Base-by-base conservation (phyloP, 1,140 invertebrate genomes). In the Whitmania pigra region DNA sequence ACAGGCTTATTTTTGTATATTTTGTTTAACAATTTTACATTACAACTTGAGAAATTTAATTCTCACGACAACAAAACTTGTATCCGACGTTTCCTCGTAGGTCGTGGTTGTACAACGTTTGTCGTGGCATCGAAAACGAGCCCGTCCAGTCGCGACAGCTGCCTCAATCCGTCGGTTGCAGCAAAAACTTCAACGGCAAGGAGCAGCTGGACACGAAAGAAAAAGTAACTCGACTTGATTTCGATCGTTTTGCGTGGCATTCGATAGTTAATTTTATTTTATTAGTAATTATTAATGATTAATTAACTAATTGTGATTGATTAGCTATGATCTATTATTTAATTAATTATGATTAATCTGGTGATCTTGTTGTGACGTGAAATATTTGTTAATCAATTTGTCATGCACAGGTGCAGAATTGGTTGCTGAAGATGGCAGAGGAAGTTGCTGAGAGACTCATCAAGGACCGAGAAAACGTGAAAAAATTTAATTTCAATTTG, bases 151-250 rank as follows among this genome's bases (percentile, higher is more conserved):
- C 88, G 0, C 85, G 92, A 77, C 87, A 93, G 73, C 86, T 93
- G 67, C 85, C 91, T 0, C 96, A 97, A 81, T 96, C 92, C 53
- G 94, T 97, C 76, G 94, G 92, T 0, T 95, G 93, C 78, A 93
- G 91, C 78, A 97, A 97, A 84, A 92, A 90, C 76, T 96, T 98
- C 81, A 86, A 87, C 18, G 94, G 93, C 0, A 89, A 88, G 80
- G 86, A 87, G 74, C 87, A 88, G n/a, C 85, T 97, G 22, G 82
- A 83, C 6, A 88, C 87, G 2, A 81, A 86, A 72, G 86, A 90
- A 71, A 87, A 88, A 75, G 86, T 94, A 67, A 25, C n/a, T 71
- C 1, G 27, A 27, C 13, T 72, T 27, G 72, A n/a, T n/a, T 57
- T 69, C 55, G 43, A 25, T 4, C 31, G 18, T 69, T 11, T 11